Percentiles rank a stretch among this genome's conserved stretches.
phyloP scores from a whole-genome alignment of 2,113 vertebrate genomes.

The Thalassoma bifasciatum region DNA sequence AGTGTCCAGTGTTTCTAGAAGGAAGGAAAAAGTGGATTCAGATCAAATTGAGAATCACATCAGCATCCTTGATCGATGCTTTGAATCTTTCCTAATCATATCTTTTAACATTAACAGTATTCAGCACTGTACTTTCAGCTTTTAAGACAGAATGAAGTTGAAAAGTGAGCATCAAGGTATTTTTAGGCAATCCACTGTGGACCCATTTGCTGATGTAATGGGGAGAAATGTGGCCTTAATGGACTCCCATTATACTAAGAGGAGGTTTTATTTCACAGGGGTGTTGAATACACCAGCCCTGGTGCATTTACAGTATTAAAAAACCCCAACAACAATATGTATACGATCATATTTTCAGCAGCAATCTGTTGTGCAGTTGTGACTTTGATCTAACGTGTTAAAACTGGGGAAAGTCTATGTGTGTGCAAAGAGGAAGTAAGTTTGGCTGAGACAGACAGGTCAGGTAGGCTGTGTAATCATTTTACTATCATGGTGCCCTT shows the following conservation, averaged over 20 bases:
- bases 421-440: conserved; percentile 11
- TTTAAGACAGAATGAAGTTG: conserved; percentile 49
- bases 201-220: conserved; percentile 71
- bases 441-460: conserved; percentile 1
- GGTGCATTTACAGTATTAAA: conserved; percentile 31
- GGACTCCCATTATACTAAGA: conserved; percentile 51
- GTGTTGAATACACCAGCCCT: background rate
- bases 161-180: conserved; percentile 50
- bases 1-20: conserved; percentile 89
- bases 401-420: conserved; percentile 4
- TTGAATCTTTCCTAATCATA: conserved; percentile 15
- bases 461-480: background rate
- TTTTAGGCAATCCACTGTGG: conserved; percentile 54
- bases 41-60: conserved; percentile 48
- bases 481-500: conserved; percentile 25
- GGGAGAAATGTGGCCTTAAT: conserved; percentile 66
- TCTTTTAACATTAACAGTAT: conserved; percentile 16
- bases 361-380: background rate
- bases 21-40: conserved; percentile 75
- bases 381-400: conserved; percentile 47
- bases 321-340: too few species aligned
- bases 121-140: conserved; percentile 1
- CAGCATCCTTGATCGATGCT: background rate
- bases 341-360: conserved; percentile 8
- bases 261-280: conserved; percentile 24